These are phyloP conservation scores for Cyphomyrus plagiostoma DNA, from an alignment of 2,113 vertebrate genomes.

Conservation along the genomic window DNA sequence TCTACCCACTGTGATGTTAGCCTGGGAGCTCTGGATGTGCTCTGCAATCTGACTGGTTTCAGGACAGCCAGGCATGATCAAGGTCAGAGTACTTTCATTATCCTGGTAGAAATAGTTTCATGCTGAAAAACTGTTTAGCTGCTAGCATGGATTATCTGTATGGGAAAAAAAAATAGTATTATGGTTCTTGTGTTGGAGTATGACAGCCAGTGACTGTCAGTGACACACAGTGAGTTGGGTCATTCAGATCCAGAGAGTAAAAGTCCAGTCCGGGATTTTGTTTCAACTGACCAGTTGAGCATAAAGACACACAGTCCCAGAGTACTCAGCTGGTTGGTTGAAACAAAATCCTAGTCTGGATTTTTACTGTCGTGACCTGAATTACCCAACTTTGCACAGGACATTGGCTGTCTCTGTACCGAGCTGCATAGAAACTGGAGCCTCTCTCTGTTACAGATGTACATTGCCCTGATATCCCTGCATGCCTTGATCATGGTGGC, in stretches of 20 bases:
- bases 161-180: neutral
- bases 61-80: neutral
- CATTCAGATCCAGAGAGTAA: too few species aligned
- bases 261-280: too few species aligned
- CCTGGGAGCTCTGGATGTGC: neutral
- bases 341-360: too few species aligned
- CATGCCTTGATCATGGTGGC: conserved; percentile 88
- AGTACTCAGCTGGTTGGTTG: too few species aligned
- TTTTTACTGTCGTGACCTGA: too few species aligned
- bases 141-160: too few species aligned
- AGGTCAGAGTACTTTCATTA: neutral
- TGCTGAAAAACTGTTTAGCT: too few species aligned
- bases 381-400: neutral
- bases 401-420: neutral
- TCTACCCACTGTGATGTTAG: neutral
- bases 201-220: neutral
- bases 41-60: neutral
- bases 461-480: conserved; percentile 93
- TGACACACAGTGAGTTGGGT: neutral
- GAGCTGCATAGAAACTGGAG: neutral
- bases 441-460: conserved; percentile 71
- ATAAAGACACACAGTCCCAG: too few species aligned
- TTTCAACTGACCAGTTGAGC: too few species aligned
- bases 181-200: neutral
- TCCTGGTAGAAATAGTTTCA: neutral